Base-by-base conservation (phyloP, 1,140 invertebrate species). In the Drosophila guanche region DNA sequence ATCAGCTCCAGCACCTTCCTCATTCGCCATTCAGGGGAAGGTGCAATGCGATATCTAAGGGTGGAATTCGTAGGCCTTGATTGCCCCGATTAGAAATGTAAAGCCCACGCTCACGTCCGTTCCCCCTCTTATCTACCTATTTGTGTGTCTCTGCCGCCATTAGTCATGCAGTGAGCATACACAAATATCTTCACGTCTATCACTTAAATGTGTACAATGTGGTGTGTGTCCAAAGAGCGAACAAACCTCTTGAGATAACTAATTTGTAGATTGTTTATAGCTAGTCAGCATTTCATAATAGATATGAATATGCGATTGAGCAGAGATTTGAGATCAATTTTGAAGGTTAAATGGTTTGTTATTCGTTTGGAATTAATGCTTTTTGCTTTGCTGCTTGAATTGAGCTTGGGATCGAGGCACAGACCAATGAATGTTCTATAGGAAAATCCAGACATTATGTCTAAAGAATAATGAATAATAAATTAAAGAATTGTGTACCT, bases 11-110 rank as follows among this genome's bases (percentile, higher is more conserved):
- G 33, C 33, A 45, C 41, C 37, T 59, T 29, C 6, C 7, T 10
- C 12, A 42, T n/a, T 55, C 29, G 43, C 20, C 29, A 27, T 53
- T 25, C 20, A 45, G 10, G 12, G 23, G 8, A 27, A 55, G 43
- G 58, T 45, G 58, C 61, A 62, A 41, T 12, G 33, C 33, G 20
- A 27, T 60, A 45, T 33, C 10, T 59, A 6, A 25, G 7, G 5
- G 29, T 54, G 37, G 0, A 47, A 43, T 20, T 16, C 7, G 5
- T 7, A 37, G 48, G 50, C 48, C 68, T 71, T 72, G 68, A 72
- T 54, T 43, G 29, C 27, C 27, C 8, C 41, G 45, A 60, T 29
- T 54, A 71, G 4, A 61, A 71, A 72, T 71, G 67, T 62, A 72
- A 72, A 72, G 48, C 50, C 61, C 65, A 20, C 16, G 16, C 16